Percentiles rank a stretch among this genome's conserved stretches.
Conservation (phyloP, 2,113 vertebrate genomes). For the Embiotoca jacksoni region DNA sequence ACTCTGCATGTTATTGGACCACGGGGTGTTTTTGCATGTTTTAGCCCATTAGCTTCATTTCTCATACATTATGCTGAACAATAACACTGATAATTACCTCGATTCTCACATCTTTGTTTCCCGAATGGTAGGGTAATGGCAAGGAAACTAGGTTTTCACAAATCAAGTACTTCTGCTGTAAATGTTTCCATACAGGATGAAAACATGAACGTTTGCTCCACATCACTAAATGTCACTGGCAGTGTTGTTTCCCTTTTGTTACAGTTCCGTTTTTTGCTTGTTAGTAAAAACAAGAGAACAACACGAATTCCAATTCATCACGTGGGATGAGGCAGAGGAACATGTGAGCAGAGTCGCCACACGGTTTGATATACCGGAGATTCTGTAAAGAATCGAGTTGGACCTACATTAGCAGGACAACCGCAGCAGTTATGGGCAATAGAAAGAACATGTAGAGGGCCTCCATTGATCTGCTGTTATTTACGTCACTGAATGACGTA, state of each 20-base stretch:
- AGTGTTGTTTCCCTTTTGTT: background rate
- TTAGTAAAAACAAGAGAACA: background rate
- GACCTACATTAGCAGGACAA: background rate
- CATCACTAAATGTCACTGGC: background rate
- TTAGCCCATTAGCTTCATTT: background rate
- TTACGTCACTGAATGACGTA: background rate
- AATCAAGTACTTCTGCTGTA: background rate
- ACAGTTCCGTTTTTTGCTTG: accelerated
- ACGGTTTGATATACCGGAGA: too few species aligned
- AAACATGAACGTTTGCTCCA: too few species aligned
- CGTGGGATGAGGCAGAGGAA: too few species aligned
- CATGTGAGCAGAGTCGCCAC: too few species aligned
- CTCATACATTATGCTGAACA: background rate
- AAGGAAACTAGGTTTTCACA: background rate
- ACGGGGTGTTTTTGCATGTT: background rate
- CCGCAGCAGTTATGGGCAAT: background rate
- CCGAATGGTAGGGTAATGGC: background rate
- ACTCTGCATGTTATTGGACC: background rate
- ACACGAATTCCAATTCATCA: background rate
- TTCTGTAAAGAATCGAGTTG: too few species aligned
- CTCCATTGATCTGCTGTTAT: background rate
- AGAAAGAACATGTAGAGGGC: background rate
- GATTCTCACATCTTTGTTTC: constrained; percentile 5
- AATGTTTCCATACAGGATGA: background rate
- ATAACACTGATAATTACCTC: background rate